Evolutionary conservation across 2,888 invertebrate species (phyloP), one percentile per base, ranked within the genome.

Genomic region (Campopleginae sp.): DNA sequence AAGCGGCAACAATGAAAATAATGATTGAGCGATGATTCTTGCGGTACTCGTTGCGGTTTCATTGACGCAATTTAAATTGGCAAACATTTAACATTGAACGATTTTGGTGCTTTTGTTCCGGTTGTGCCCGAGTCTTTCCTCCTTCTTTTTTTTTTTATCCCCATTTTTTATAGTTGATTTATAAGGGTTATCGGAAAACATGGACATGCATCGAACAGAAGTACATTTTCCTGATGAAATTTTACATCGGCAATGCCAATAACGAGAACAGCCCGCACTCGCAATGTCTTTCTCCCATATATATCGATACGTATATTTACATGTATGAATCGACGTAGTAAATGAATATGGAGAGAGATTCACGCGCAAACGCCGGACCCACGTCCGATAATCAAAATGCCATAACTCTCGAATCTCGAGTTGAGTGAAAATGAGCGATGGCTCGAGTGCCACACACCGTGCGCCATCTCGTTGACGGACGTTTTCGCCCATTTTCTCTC

Each of bases 371-470:
- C 76, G 54, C 82, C 76, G 79, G 79, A 76, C 75, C 71, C 65
- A 58, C 82, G 80, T 80, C 85, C 76, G 80, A 82, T 85, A 80
- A 85, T 85, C 85, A 85, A 85, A 85, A 85, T 72, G 82, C 79
- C 82, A 85, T 85, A 85, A 85, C 85, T 85, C 85, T 75, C 33
- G 75, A 48, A 63, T 66, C 19, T 58, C 76, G 51, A 72, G 65
- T 63, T 66, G 74, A 78, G 33, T 76, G 76, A 66, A 76, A 80
- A 82, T 82, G 82, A 85, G 79, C 82, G 85, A 85, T 85, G 71
- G 76, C 80, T 71, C 82, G 70, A 51, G 80, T 82, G 72, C 48
- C 80, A 48, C 79, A 46, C 65, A 23, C 3, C 33, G 33, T 33
- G 10, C 38, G 38, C 38, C 31, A 54, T 44, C 65, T 72, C 71